A percentile compares a stretch with the other conserved stretches of the same genome.
Conservation (phyloP, 2,888 invertebrate genomes). For the Lydus trimaculatus region DNA sequence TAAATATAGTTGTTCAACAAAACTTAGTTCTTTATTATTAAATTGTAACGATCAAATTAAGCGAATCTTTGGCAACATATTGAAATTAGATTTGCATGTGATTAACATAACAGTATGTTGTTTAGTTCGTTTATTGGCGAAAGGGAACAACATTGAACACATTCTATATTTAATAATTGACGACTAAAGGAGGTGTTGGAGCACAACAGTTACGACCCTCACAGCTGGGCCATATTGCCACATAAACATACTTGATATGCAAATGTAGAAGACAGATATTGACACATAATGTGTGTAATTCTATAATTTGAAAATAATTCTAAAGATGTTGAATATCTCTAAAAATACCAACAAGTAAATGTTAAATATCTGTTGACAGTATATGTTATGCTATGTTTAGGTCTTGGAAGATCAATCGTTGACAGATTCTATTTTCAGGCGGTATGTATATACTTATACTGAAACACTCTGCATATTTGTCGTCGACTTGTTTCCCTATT, state of each 20-base stretch:
- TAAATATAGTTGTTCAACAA: not conserved
- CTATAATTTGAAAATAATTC: not conserved
- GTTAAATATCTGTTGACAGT: constrained; percentile 26
- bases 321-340: not conserved
- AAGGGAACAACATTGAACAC: constrained; percentile 32
- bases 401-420: constrained; percentile 39
- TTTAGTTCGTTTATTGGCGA: constrained; percentile 37
- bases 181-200: constrained; percentile 49
- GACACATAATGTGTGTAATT: not conserved
- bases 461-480: constrained; percentile 24
- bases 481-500: constrained; percentile 2
- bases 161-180: constrained; percentile 53
- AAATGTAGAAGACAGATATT: constrained; percentile 43
- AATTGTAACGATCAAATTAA: not conserved
- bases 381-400: constrained; percentile 23
- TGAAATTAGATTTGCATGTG: constrained; percentile 42
- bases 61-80: constrained; percentile 39
- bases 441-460: not conserved
- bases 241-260: constrained; percentile 55
- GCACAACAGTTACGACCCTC: constrained; percentile 52
- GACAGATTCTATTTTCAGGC: constrained; percentile 35
- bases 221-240: constrained; percentile 53
- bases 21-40: not conserved
- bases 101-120: constrained; percentile 40
- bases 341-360: constrained; percentile 11